phyloP scores from a whole-genome alignment of 1,140 invertebrate genomes.

The Pectinophora gossypiella region DNA sequence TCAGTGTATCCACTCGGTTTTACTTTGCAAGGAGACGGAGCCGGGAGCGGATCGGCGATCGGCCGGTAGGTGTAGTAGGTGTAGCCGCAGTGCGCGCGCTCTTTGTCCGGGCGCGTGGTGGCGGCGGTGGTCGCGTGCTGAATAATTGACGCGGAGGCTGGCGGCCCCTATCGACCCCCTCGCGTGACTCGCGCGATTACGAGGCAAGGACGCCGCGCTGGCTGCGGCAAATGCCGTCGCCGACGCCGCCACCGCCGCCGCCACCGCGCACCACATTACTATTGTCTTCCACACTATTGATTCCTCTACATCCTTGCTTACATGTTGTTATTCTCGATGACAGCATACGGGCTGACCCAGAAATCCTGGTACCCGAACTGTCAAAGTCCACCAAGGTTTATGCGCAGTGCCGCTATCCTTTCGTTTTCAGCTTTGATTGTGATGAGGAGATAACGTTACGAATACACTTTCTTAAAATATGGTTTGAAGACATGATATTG shows the following conservation, averaged over 20 bases:
- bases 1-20: constrained; percentile 45
- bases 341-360: not conserved
- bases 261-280: constrained; percentile 7
- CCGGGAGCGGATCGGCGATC: constrained; percentile 31
- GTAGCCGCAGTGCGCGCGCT: constrained; percentile 38
- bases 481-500: not conserved
- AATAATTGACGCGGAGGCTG: constrained; percentile 69
- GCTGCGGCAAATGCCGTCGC: constrained; percentile 50
- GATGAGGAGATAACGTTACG: no score
- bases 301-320: constrained; percentile 15
- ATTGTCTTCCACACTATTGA: constrained; percentile 19
- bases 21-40: constrained; percentile 14
- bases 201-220: constrained; percentile 65
- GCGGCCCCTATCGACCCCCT: constrained; percentile 64
- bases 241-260: constrained; percentile 29
- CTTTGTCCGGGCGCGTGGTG: constrained; percentile 49
- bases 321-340: not conserved
- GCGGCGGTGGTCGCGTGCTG: constrained; percentile 58
- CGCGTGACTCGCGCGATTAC: constrained; percentile 57
- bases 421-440: not conserved
- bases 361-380: not conserved
- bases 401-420: not conserved
- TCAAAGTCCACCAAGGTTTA: not conserved
- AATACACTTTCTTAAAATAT: not conserved
- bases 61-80: constrained; percentile 64